phyloP scores from a whole-genome alignment of 53 echinoderm and acorn worm species.

The Holothuria leucospilota region DNA sequence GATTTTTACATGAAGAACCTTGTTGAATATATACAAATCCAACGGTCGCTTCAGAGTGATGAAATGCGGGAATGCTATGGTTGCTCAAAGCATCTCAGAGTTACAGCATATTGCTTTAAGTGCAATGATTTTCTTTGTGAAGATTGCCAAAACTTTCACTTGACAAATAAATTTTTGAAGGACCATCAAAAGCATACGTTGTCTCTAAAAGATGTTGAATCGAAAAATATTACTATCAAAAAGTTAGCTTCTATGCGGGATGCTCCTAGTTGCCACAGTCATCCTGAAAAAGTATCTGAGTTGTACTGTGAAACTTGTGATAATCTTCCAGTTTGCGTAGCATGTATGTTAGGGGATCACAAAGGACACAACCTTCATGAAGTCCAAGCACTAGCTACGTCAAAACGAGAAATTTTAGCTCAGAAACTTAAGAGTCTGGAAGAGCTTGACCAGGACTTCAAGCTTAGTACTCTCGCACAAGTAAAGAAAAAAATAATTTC shows the following conservation, averaged over 20 bases:
- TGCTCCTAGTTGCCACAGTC: not conserved
- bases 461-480: not conserved
- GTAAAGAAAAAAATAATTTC: not conserved
- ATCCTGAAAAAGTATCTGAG: not conserved
- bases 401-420: not conserved
- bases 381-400: not conserved
- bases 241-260: not conserved
- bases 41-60: too few species aligned
- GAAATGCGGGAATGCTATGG: not conserved
- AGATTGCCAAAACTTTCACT: not conserved
- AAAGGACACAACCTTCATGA: not conserved
- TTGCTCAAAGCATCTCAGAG: too few species aligned
- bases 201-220: not conserved
- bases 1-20: constrained; percentile 28
- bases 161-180: not conserved
- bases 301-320: not conserved
- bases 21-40: too few species aligned
- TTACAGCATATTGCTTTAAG: too few species aligned
- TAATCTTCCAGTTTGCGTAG: not conserved
- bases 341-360: not conserved
- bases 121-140: not conserved
- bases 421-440: not conserved
- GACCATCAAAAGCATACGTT: not conserved
- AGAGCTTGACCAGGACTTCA: not conserved
- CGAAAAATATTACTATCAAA: not conserved